phyloP scores from a whole-genome alignment of 2,113 vertebrate genomes.

The Saimiri boliviensis region DNA sequence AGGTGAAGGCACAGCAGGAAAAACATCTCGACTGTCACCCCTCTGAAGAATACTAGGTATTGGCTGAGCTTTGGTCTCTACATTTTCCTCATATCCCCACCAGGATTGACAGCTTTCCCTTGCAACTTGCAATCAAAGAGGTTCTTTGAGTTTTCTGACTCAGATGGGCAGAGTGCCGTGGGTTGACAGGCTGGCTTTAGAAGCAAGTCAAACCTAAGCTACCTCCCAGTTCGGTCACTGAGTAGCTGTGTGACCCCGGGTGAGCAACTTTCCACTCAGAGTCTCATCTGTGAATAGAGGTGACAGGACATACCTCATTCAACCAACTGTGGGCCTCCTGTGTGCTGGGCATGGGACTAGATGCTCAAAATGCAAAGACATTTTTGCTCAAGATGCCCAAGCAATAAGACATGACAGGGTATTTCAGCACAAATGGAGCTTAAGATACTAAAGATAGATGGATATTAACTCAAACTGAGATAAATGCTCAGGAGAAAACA shows the following conservation, averaged over 20 bases:
- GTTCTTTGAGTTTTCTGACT: neutral
- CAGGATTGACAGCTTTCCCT: neutral
- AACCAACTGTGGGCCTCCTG: neutral
- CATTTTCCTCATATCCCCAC: neutral
- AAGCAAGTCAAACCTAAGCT: neutral
- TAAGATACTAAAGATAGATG: neutral
- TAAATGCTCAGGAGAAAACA: neutral
- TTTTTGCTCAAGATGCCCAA: neutral
- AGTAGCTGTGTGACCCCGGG: neutral
- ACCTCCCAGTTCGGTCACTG: neutral
- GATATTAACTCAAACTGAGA: neutral
- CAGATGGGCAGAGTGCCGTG: fast-evolving
- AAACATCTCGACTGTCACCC: neutral
- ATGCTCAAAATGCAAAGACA: neutral
- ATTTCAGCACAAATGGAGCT: neutral
- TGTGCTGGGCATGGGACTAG: neutral
- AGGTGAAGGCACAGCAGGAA: neutral
- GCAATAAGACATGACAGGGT: neutral
- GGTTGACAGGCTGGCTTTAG: neutral
- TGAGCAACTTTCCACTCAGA: neutral
- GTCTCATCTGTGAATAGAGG: neutral
- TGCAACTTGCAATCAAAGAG: neutral
- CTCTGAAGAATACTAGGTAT: too few species aligned
- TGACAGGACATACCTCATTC: neutral
- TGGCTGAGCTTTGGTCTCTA: neutral